Evolutionary conservation across 2,797 vertebrate genomes (phyloP), one percentile per base, ranked within the genome.

Genomic region (Manis crassicaudata): DNA sequence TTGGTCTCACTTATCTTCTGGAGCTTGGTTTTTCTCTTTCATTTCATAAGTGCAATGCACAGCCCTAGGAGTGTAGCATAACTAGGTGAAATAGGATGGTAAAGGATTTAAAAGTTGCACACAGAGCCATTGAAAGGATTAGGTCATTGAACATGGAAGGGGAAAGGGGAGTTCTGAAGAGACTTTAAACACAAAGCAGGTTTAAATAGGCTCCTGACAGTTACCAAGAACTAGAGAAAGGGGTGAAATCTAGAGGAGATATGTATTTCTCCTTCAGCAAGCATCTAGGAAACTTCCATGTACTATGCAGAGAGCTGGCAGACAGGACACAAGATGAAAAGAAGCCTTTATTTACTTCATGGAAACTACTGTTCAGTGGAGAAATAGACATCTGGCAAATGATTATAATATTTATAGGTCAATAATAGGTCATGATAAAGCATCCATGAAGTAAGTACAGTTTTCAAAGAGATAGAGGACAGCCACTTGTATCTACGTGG

Each of bases 241-340:
- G 14, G n/a, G 27, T 91, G 86, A 79, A 90, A 68, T 37, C 3
- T 21, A 13, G 56, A 89, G 54, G 11, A 65, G 8, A 40, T 63
- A 52, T 3, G 17, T 21, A 43, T 70, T 83, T 65, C 20, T 79
- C 20, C 81, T 84, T 92, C 77, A 95, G 46, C 40, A 93, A 95
- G 75, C 17, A 29, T 88, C 84, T 94, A 84, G 62, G 85, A 76
- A 95, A 77, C 10, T 25, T 70, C 21, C n/a, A 60, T 23, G 13
- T 88, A 54, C 58, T 50, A 50, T 43, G 13, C 2, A 82, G 70
- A 79, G 50, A 43, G 62, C 32, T 84, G 88, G 50, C 4, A n/a
- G 56, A 85, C 29, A 40, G 82, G 54, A 92, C 8, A 17, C 67
- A 91, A 92, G 56, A 46, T 90, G 29, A 56, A 90, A 96, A 84